These are phyloP conservation scores for Geotrupes spiniger DNA, from an alignment of 2,888 invertebrate genomes.

Conservation along the genomic window DNA sequence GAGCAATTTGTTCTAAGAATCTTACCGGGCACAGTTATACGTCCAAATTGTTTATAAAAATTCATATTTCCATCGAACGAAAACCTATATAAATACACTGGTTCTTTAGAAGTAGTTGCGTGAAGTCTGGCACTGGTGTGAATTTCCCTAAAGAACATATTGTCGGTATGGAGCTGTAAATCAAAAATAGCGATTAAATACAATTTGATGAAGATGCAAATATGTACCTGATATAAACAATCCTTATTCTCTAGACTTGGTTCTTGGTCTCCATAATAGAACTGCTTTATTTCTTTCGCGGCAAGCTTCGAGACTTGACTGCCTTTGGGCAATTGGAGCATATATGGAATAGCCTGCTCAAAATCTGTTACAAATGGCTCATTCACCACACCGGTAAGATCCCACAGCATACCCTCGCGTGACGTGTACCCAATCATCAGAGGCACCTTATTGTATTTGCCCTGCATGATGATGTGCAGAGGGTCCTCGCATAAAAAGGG, in stretches of 20 bases:
- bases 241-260: conserved; percentile 30
- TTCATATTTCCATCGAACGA: conserved; percentile 24
- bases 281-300: conserved; percentile 33
- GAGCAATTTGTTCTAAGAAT: background rate
- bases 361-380: conserved; percentile 22
- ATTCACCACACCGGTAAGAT: conserved; percentile 19
- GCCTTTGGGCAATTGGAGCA: conserved; percentile 33
- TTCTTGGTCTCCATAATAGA: conserved; percentile 37
- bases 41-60: too few relatives aligned
- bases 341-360: conserved; percentile 30
- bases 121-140: conserved; percentile 33
- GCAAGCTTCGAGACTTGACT: conserved; percentile 33
- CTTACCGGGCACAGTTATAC: background rate
- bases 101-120: conserved; percentile 30
- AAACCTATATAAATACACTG: conserved; percentile 39
- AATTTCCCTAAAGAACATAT: conserved; percentile 38
- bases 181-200: background rate
- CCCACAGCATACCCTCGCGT: conserved; percentile 36
- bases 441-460: conserved; percentile 35
- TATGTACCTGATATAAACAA: conserved; percentile 36
- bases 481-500: conserved; percentile 34
- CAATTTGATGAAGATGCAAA: conserved; percentile 31
- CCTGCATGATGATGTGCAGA: conserved; percentile 29
- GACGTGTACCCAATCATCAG: conserved; percentile 35
- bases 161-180: conserved; percentile 38